Evolutionary conservation across 1,140 invertebrate genomes (phyloP), one percentile per base, ranked within the genome.

Genomic region (Lucilia sericata): DNA sequence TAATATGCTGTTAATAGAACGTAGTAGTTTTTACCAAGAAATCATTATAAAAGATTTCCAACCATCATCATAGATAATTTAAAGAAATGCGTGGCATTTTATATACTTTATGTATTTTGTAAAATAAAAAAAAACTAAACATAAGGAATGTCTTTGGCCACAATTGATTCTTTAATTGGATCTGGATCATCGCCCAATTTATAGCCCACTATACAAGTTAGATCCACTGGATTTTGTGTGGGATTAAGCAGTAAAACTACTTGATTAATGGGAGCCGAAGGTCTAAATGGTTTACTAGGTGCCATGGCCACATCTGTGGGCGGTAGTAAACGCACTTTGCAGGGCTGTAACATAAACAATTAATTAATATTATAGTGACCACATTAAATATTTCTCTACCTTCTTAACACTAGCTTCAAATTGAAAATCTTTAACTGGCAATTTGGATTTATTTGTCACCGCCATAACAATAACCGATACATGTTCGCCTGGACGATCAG

Each of bases 371-470:
- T 1, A 30, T 30, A 1, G 25, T 30, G 25, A 30, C 25, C 25
- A 30, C 25, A 30, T 30, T 30, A 30, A 30, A 30, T 30, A 30
- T 30, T 30, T 30, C 1, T 30, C 25, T 30, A 30, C 97, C 94
- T 98, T 97, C 82, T 97, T 96, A 36, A 98, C 96, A 88, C 97
- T 96, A 84, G 96, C 96, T 92, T 98, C 96, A 90, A 98, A 97
- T 86, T 96, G 94, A 91, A 97, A 97, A 92, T 96, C 95, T 83
- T 93, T 94, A 81, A 99, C 93, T 9, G 95, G 93, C 84, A 93
- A 93, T 47, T 93, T 92, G 89, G 95, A 96, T 88, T 95, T 96
- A 90, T 95, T 98, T 84, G 95, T 95, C 0, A 95, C 96, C 17
- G 97, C 96, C 74, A 98, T 93, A 80, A 98, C 97, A 91, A 97